Evolutionary conservation across 2,888 invertebrate species (phyloP), one percentile per base, ranked within the genome.

Genomic region (Tryphoninae sp.): DNA sequence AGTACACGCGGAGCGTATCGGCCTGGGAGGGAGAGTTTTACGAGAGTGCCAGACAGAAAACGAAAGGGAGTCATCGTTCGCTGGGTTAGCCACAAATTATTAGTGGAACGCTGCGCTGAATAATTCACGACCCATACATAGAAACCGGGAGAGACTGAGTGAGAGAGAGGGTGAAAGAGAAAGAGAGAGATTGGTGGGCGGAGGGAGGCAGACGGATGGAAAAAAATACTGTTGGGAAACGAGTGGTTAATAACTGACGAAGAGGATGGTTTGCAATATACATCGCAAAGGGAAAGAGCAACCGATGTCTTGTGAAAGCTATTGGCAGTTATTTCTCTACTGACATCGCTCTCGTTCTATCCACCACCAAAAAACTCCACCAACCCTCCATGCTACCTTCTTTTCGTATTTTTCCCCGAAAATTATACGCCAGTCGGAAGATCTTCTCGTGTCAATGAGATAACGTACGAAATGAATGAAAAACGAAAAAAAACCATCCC

Each of bases 191-290:
- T 11, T 11, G n/a, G 45, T 40, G 61, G 65, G 11, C 76, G 59
- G 67, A 62, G 53, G 59, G 62, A 13, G 16, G 8, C 55, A 40
- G 4, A 42, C 19, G 26, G 8, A 16, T 19, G 59, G 11, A 65
- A 42, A 53, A 40, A 82, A 64, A 71, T 72, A 68, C 62, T 76
- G 68, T 64, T 69, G 51, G 72, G 26, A 77, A 77, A 69, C 79
- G 72, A 73, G 72, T 77, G 68, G 65, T 79, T 82, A 82, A 82
- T 76, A 79, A 79, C 75, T 78, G 75, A 76, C 40, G 72, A 81
- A 53, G 26, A 59, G 23, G 13, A 51, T 33, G 55, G 55, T 45
- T 64, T 51, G 8, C 42, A n/a, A 64, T 53, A 51, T 64, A 55
- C 64, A 73, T 51, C 23, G 16, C 58, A 16, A 58, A 19, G 26